A percentile compares a stretch with the other conserved stretches of the same genome.
Evolutionary conservation across 2,797 vertebrate species (phyloP).

Genomic region (Syndactyla subalaris): DNA sequence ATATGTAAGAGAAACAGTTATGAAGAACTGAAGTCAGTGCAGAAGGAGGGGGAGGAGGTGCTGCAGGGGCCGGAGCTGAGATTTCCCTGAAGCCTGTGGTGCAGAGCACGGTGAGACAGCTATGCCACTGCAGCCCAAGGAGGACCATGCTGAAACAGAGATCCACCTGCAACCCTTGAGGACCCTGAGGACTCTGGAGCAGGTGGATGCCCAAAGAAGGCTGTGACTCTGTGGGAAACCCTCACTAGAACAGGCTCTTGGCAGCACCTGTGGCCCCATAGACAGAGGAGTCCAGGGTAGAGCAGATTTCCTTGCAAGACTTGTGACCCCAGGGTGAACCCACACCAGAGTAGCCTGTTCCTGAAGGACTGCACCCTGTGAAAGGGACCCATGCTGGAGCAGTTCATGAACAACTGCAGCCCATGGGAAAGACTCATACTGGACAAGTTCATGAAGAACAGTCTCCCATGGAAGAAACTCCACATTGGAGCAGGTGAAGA

Average conservation of each 20-base stretch:
- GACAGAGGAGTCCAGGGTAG: not conserved
- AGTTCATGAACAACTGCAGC: not conserved
- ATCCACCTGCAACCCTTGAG: too few relatives aligned
- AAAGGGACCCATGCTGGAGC: not conserved
- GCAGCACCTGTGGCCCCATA: not conserved
- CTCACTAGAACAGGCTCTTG: not conserved
- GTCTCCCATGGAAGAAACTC: rapidly evolving
- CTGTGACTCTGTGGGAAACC: not conserved
- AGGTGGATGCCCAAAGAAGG: not conserved
- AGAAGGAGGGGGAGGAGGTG: not conserved
- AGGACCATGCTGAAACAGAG: not conserved
- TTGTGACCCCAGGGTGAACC: too few relatives aligned
- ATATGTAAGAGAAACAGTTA: not conserved
- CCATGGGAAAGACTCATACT: not conserved
- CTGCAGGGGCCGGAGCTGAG: not conserved
- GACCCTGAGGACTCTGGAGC: not conserved
- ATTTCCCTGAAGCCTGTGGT: not conserved
- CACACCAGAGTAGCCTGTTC: rapidly evolving
- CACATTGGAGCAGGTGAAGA: not conserved
- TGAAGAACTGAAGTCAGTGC: not conserved
- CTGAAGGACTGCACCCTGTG: not conserved
- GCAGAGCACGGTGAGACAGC: not conserved
- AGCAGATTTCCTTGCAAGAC: not conserved
- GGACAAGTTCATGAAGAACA: not conserved
- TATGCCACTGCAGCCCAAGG: not conserved